Conservation (phyloP, 2,113 vertebrate genomes). For the Oncorhynchus mykiss region DNA sequence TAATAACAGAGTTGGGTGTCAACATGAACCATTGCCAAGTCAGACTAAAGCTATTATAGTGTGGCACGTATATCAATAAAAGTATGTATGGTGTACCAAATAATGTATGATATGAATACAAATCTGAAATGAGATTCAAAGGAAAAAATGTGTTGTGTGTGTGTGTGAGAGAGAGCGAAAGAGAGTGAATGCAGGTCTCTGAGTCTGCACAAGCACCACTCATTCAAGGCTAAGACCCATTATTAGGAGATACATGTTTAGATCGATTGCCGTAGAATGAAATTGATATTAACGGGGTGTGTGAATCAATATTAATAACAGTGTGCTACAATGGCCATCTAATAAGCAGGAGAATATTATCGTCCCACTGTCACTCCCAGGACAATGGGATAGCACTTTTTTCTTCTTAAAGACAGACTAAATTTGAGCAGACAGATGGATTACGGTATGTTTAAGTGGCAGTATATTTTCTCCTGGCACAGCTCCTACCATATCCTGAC, state of each 20-base stretch:
- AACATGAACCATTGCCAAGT: slow-evolving; percentile 32
- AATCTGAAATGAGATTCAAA: slow-evolving; percentile 32
- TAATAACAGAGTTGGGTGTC: slow-evolving; percentile 40
- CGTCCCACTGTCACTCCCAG: not conserved
- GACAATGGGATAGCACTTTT: slow-evolving; percentile 12
- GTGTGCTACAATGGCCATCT: slow-evolving; percentile 59
- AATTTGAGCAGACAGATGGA: slow-evolving; percentile 23
- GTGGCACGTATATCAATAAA: slow-evolving; percentile 55
- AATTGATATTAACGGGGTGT: slow-evolving; percentile 74
- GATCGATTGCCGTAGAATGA: slow-evolving; percentile 72
- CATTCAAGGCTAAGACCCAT: slow-evolving; percentile 59
- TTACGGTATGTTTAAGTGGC: slow-evolving; percentile 3
- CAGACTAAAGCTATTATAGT: slow-evolving; percentile 43
- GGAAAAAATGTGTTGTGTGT: not conserved
- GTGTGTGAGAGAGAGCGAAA: not conserved
- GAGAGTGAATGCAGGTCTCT: slow-evolving; percentile 27
- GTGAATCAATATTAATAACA: slow-evolving; percentile 78
- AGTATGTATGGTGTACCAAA: slow-evolving; percentile 41
- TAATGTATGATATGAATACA: slow-evolving; percentile 30
- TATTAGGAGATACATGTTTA: slow-evolving; percentile 40
- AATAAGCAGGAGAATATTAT: slow-evolving; percentile 54
- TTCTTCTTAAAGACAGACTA: slow-evolving; percentile 7
- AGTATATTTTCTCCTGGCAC: slow-evolving; percentile 4
- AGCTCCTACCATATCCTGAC: not conserved
- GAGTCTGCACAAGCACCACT: slow-evolving; percentile 47